Evolutionary conservation across 2,113 vertebrate genomes (phyloP), one percentile per base, ranked within the genome.

Genomic region (Poicephalus gulielmi): DNA sequence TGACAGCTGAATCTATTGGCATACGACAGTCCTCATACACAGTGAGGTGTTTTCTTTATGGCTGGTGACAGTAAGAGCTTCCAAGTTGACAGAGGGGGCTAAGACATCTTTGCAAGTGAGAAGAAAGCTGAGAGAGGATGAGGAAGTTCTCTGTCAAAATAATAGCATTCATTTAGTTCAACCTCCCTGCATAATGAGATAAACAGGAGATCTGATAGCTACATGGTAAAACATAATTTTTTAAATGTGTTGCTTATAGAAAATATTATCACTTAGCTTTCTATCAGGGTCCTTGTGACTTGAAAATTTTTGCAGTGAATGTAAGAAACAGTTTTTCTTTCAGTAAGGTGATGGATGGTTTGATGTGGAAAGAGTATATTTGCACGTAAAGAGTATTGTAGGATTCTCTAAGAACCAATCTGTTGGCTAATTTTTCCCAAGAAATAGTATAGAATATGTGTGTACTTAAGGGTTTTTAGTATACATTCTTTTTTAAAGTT

Each of bases 1-100:
- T 98, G 98, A 98, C 98, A 98, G 97, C 95, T 96, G 97, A 97
- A 97, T 98, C 97, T 97, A 96, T 92, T 97, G 98, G 97, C 97
- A 97, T 90, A 90, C 20, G 64, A 96, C 92, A 98, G 95, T 97
- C 96, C 92, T 98, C 76, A 59, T 87, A 83, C 39, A 31, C 39
- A 31, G 68, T 57, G 96, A 98, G 96, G 92, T 96, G 95, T 97
- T 98, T 98, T 97, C 94, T 97, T 94, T 95, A 97, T 97, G 95
- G 33, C 80, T 98, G n/a, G 80, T 98, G 98, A 98, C 98, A 98
- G 97, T 96, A 97, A 98, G 97, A 98, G 97, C 95, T 97, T 97
- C 94, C 91, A 87, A 95, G 87, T 94, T 98, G 98, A 98, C 96
- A 96, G 96, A 97, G 96, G 20, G 90, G 95, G 93, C 95, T 98